Conservation (phyloP, 1,140 invertebrate species). For the Zelostemma sp. region DNA sequence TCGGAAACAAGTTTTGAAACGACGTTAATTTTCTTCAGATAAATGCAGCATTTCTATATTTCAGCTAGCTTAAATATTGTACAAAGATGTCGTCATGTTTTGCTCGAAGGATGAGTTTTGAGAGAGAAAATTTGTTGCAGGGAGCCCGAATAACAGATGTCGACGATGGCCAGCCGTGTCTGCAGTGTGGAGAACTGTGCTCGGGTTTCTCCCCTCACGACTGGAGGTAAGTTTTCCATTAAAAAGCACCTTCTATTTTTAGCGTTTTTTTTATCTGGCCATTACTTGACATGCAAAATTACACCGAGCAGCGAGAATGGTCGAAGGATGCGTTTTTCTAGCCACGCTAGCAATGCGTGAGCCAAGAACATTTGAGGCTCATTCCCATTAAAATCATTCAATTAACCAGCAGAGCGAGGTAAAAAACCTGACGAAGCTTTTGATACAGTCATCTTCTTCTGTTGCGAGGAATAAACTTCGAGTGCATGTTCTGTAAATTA, state of each 20-base stretch:
- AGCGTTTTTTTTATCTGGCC: constrained; percentile 8
- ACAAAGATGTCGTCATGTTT: no score
- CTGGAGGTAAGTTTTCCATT: constrained; percentile 80
- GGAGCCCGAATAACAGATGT: constrained; percentile 85
- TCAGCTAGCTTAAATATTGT: no score
- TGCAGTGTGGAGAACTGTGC: constrained; percentile 83
- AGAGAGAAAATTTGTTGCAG: constrained; percentile 70
- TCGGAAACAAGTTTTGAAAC: no score
- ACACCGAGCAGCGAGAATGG: neutral
- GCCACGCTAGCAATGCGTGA: constrained; percentile 37
- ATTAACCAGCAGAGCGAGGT: constrained; percentile 10
- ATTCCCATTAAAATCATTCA: constrained; percentile 16
- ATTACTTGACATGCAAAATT: constrained; percentile 3
- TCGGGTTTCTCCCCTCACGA: constrained; percentile 83
- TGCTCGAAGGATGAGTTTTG: no score
- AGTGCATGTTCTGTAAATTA: neutral
- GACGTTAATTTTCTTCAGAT: neutral
- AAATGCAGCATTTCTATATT: no score
- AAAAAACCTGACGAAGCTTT: constrained; percentile 15
- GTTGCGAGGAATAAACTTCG: neutral
- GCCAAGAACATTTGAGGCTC: constrained; percentile 17
- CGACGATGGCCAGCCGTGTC: constrained; percentile 86
- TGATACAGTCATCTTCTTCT: no score
- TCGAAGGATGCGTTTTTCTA: neutral
- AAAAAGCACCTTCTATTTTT: neutral